These are phyloP conservation scores for Odontamblyopus rebecca DNA, from an alignment of 2,797 vertebrate genomes.

Conservation along the genomic window DNA sequence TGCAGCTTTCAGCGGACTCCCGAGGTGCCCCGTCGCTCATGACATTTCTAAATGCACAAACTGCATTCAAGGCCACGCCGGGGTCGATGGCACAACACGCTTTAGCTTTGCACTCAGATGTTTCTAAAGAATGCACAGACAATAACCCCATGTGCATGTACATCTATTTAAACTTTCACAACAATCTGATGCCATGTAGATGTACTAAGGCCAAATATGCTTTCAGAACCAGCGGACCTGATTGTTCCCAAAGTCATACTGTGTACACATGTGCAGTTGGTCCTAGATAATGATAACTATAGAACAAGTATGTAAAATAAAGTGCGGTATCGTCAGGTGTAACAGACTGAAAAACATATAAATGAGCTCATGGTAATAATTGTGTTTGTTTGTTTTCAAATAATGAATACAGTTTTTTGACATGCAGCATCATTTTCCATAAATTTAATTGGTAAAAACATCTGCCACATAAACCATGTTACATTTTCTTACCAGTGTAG, in stretches of 20 bases:
- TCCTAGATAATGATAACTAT: slow-evolving; percentile 2
- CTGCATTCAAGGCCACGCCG: slow-evolving; percentile 44
- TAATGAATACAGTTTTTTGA: too few relatives aligned
- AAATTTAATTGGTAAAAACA: too few relatives aligned
- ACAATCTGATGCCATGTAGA: neutral
- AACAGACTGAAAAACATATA: neutral
- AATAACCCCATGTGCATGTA: neutral
- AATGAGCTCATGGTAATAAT: too few relatives aligned
- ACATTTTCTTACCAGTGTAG: too few relatives aligned
- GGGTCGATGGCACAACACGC: slow-evolving; percentile 36
- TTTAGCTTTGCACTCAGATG: slow-evolving; percentile 29
- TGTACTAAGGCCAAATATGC: neutral
- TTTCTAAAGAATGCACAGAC: slow-evolving; percentile 10
- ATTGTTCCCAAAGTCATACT: neutral
- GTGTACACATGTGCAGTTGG: neutral
- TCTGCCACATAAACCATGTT: too few relatives aligned
- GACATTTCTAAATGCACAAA: slow-evolving; percentile 73
- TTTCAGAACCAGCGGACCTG: neutral
- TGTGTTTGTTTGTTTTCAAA: too few relatives aligned
- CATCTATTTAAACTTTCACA: neutral
- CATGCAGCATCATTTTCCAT: too few relatives aligned
- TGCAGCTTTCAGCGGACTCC: slow-evolving; percentile 67
- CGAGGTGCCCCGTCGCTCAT: slow-evolving; percentile 53
- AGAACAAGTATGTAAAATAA: slow-evolving; percentile 1
- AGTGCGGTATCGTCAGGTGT: neutral